Conservation (phyloP, 1,140 invertebrate species). For the Neotoxoptera formosana region DNA sequence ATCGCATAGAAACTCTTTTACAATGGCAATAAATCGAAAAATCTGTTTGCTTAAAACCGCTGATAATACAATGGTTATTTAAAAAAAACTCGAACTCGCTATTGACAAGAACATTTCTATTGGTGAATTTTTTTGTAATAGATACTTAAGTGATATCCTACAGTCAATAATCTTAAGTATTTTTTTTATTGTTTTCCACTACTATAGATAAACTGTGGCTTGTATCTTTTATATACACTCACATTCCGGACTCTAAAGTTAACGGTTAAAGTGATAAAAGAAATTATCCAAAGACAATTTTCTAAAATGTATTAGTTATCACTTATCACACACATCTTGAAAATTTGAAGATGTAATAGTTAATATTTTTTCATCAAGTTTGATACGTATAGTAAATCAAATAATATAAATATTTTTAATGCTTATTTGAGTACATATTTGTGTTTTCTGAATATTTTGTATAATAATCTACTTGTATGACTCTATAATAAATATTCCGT, state of each 20-base stretch:
- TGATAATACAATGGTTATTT: background rate
- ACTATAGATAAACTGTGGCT: background rate
- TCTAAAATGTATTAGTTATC: background rate
- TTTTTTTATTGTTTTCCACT: background rate
- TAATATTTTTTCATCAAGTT: background rate
- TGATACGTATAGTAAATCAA: background rate
- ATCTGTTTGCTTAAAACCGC: background rate
- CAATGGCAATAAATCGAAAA: background rate
- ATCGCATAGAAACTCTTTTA: background rate
- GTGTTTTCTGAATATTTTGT: background rate
- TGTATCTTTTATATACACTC: background rate
- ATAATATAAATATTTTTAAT: background rate
- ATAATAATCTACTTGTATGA: background rate
- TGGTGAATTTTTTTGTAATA: background rate
- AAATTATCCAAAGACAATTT: background rate
- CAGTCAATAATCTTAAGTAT: background rate
- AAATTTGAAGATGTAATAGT: background rate
- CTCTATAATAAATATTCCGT: too few relatives aligned
- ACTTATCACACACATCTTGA: background rate
- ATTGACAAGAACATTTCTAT: background rate
- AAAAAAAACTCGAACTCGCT: background rate
- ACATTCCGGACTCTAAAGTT: background rate
- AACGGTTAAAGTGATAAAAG: background rate
- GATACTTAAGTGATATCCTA: background rate
- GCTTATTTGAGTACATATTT: background rate